Evolutionary conservation across 1,140 invertebrate genomes (phyloP).

Genomic region (Bombus confusus): DNA sequence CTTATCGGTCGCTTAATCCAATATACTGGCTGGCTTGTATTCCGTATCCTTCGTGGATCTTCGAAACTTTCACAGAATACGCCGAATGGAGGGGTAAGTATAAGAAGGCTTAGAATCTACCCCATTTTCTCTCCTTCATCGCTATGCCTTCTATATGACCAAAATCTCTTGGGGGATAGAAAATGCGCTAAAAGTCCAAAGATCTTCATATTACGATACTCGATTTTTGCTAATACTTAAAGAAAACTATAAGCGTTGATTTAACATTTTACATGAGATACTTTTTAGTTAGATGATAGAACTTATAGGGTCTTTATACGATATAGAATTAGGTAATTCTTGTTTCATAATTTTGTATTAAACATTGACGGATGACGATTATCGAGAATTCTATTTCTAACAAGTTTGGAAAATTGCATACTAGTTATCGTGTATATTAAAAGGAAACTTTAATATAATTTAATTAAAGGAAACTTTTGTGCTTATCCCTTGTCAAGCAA

Average conservation of each 20-base stretch:
- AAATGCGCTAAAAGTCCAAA: slow-evolving; percentile 39
- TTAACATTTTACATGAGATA: too few relatives aligned
- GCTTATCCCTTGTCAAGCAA: too few relatives aligned
- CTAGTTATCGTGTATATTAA: too few relatives aligned
- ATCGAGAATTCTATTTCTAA: too few relatives aligned
- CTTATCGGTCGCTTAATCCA: slow-evolving; percentile 43
- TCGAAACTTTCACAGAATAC: slow-evolving; percentile 34
- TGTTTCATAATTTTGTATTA: too few relatives aligned
- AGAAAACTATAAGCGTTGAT: background rate
- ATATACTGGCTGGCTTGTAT: slow-evolving; percentile 48
- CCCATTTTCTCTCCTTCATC: slow-evolving; percentile 44
- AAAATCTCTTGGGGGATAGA: background rate
- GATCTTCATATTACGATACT: slow-evolving; percentile 26
- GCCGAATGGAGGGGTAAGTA: slow-evolving; percentile 42
- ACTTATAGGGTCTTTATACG: too few relatives aligned
- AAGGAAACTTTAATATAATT: too few relatives aligned
- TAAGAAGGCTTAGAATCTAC: slow-evolving; percentile 51
- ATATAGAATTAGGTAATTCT: too few relatives aligned
- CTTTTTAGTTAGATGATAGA: too few relatives aligned
- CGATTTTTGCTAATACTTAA: background rate
- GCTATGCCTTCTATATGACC: slow-evolving; percentile 27
- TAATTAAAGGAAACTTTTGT: too few relatives aligned
- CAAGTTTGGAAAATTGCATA: too few relatives aligned
- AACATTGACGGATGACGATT: too few relatives aligned
- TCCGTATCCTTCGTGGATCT: slow-evolving; percentile 40